phyloP scores from a whole-genome alignment of 2,113 vertebrate genomes.

The Lota lota region DNA sequence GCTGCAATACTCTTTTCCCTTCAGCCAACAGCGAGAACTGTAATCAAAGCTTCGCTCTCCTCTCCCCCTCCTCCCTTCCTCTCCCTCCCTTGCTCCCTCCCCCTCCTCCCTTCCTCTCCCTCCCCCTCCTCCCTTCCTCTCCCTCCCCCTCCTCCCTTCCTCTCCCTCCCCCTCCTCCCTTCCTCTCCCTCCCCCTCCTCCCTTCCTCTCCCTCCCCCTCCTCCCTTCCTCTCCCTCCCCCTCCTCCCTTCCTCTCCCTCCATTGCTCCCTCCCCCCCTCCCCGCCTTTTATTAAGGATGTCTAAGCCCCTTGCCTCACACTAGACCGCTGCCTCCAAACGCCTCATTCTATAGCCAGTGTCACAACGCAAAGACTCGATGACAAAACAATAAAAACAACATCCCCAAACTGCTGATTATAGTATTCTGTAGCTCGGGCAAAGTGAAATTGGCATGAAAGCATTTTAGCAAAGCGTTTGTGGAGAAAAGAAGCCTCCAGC shows the following conservation, averaged over 20 bases:
- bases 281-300: constrained; percentile 46
- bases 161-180: constrained; percentile 9
- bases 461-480: constrained; percentile 14
- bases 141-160: constrained; percentile 30
- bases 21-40: constrained; percentile 45
- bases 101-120: constrained; percentile 27
- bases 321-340: constrained; percentile 42
- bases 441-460: constrained; percentile 42
- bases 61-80: constrained; percentile 33
- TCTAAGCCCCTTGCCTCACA: constrained; percentile 37
- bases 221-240: constrained; percentile 17
- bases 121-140: background rate
- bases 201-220: constrained; percentile 37
- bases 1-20: constrained; percentile 38
- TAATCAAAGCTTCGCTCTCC: constrained; percentile 58
- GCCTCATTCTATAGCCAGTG: constrained; percentile 46
- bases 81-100: no score
- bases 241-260: constrained; percentile 14
- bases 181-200: constrained; percentile 31
- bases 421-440: constrained; percentile 21
- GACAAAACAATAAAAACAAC: constrained; percentile 33
- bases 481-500: constrained; percentile 21
- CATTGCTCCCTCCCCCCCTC: constrained; percentile 29
- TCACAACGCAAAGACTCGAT: constrained; percentile 31
- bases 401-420: constrained; percentile 36